Evolutionary conservation across 2,888 invertebrate species (phyloP).

Genomic region (Drosophila yooni): DNA sequence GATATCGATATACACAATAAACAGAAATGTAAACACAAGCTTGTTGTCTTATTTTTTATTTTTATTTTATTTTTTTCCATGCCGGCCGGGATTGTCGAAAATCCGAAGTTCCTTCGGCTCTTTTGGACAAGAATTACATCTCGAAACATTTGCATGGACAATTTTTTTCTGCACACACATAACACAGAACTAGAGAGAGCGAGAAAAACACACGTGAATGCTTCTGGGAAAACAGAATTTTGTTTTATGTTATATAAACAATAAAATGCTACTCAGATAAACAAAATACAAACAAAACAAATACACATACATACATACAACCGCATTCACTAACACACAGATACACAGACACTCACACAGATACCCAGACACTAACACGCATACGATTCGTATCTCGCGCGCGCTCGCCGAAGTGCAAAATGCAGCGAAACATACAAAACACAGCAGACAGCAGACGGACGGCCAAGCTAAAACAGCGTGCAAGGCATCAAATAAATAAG

Average conservation of each 20-base stretch:
- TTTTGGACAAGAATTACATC: background rate
- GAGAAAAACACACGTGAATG: background rate
- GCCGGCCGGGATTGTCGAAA: conserved; percentile 19
- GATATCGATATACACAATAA: background rate
- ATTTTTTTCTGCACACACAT: background rate
- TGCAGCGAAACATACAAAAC: conserved; percentile 18
- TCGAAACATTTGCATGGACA: conserved; percentile 1
- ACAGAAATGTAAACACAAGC: conserved; percentile 1
- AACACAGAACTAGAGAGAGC: background rate
- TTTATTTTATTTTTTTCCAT: conserved; percentile 5
- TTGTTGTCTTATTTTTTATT: background rate
- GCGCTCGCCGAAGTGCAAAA: conserved; percentile 39
- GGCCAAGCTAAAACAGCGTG: background rate
- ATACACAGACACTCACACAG: conserved; percentile 7
- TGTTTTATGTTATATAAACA: conserved; percentile 55
- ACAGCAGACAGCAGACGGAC: conserved; percentile 12
- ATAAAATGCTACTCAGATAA: conserved; percentile 41
- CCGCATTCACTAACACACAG: conserved; percentile 8
- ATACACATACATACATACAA: conserved; percentile 16
- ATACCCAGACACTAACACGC: background rate
- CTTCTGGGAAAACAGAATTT: conserved; percentile 7
- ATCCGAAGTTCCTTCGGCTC: background rate
- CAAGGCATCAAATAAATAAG: conserved; percentile 22
- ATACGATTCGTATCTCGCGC: conserved; percentile 31
- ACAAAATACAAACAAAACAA: conserved; percentile 46